Evolutionary conservation across 2,797 vertebrate genomes (phyloP), one percentile per base, ranked within the genome.

Genomic region (Coccyzus lansbergi): DNA sequence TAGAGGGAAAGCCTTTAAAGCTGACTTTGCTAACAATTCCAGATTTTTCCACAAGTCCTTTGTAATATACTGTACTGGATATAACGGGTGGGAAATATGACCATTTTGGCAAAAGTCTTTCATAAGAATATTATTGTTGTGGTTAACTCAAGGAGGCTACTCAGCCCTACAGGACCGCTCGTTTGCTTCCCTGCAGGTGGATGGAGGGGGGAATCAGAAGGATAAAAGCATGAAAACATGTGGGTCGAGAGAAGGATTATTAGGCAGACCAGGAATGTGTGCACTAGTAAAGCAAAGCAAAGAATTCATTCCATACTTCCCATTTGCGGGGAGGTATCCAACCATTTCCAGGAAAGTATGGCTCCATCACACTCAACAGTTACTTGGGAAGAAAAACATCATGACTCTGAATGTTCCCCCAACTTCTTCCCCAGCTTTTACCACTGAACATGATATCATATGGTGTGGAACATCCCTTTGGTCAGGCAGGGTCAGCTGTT

Each of bases 371-470:
- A 1, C 4, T 1, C 10, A 49, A 15, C 0, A 1, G 34, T 18
- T 34, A 36, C 22, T 51, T 72, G 24, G 36, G 44, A 65, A 36
- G 58, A 58, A 17, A 64, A 56, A 49, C 0, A 1, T 15, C 7
- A 1, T 15, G 25, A 24, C 36, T 13, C 18, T 1, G 1, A 65
- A 52, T 0, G 2, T n/a, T 16, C 10, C 26, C 36, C 71, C n/a
- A 26, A 58, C 7, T 56, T 36, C 34, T 65, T 44, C 28, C 15
- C 24, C 19, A 65, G n/a, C 15, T 71, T 60, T 58, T 42, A 13
- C 36, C 33, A n/a, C 42, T 65, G 22, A 58, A 4, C n/a, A 58
- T 4, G 16, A 13, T 1, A 1, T 7, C 76, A 4, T 10, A 58
- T 14, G 9, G 12, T 72, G 5, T 58, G n/a, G n/a, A 2, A 24